These are phyloP conservation scores for Hydractinia echinata DNA, from an alignment of 30 jellyfish, hydroid and myxozoan genomes.

Conservation along the genomic window DNA sequence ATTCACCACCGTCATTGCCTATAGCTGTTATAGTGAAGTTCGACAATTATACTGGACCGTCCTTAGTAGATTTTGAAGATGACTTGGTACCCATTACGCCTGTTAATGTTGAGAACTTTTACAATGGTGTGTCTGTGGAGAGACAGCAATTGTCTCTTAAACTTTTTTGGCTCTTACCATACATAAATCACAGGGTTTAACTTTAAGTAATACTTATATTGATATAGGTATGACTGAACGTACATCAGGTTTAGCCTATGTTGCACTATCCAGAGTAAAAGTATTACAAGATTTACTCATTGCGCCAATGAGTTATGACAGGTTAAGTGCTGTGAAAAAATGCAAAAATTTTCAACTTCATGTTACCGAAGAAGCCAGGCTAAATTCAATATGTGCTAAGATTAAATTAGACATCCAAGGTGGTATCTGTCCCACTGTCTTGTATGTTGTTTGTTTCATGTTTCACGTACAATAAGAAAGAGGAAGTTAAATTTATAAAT, in stretches of 20 bases:
- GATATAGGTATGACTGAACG: constrained; percentile 16
- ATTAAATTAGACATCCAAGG: too few relatives aligned
- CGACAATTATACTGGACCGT: constrained; percentile 36
- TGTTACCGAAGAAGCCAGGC: not conserved
- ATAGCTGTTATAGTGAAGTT: constrained; percentile 42
- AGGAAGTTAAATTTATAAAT: too few relatives aligned
- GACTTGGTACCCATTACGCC: constrained; percentile 41
- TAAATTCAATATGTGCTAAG: not conserved
- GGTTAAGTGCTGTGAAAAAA: not conserved
- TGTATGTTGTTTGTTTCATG: too few relatives aligned
- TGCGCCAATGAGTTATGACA: not conserved
- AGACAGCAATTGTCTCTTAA: not conserved
- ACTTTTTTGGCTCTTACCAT: constrained; percentile 22
- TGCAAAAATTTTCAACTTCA: not conserved
- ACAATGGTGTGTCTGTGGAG: constrained; percentile 7
- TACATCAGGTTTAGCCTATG: constrained; percentile 12
- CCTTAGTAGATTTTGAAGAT: not conserved
- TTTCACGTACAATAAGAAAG: too few relatives aligned
- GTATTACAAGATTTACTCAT: not conserved
- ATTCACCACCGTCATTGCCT: constrained; percentile 28
- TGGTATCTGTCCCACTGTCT: too few relatives aligned
- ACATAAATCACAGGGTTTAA: constrained; percentile 23
- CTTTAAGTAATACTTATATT: constrained; percentile 1
- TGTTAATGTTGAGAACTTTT: not conserved
- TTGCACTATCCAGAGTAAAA: constrained; percentile 19